phyloP scores from a whole-genome alignment of 1,140 invertebrate genomes.

The Zelostemma sp. region DNA sequence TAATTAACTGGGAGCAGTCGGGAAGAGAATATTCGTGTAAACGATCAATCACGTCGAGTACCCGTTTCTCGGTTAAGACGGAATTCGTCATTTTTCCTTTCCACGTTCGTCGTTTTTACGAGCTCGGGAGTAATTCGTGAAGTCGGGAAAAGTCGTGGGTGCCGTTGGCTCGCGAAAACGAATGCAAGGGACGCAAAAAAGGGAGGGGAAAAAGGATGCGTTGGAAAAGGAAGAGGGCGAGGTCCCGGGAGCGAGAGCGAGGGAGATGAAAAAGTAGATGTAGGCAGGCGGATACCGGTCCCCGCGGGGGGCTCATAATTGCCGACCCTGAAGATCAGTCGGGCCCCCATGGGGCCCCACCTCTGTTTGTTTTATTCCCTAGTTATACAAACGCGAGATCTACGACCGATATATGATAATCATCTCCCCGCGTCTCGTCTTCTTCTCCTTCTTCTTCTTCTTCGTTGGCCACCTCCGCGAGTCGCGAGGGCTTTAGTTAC shows the following conservation, averaged over 20 bases:
- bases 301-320: constrained; percentile 69
- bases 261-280: constrained; percentile 25
- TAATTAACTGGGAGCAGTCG: constrained; percentile 61
- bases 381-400: constrained; percentile 70
- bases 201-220: background rate
- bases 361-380: constrained; percentile 71
- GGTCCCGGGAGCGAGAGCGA: constrained; percentile 12
- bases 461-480: constrained; percentile 39
- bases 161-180: no score
- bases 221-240: background rate
- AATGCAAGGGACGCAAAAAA: no score
- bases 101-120: no score
- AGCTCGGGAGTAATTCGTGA: no score
- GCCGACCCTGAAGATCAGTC: constrained; percentile 68
- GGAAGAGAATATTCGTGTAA: constrained; percentile 58
- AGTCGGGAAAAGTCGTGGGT: no score
- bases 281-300: constrained; percentile 58
- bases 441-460: constrained; percentile 15
- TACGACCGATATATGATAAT: constrained; percentile 71
- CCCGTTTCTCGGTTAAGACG: constrained; percentile 57
- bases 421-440: constrained; percentile 49
- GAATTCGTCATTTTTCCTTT: no score
- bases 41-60: constrained; percentile 70
- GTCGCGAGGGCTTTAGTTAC: constrained; percentile 29
- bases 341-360: constrained; percentile 66